Base-by-base conservation (phyloP, 2,888 invertebrate species). In the Trissolcus brochymenae region DNA sequence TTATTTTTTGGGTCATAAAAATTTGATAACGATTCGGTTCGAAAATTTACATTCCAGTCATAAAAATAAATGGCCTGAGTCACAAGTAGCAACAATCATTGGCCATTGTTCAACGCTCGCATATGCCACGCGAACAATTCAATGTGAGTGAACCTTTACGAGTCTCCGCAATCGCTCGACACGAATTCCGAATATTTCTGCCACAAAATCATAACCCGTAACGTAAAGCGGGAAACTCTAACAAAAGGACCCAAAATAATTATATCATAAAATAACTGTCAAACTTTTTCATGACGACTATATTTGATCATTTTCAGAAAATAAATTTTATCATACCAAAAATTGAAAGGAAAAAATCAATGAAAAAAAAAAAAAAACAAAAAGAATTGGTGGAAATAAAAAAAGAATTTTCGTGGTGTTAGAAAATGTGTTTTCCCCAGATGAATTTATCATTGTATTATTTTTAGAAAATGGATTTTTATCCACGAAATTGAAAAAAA, bases 71-170 rank as follows among this genome's bases (percentile, higher is more conserved):
- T 35, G 35, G 29, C 29, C 60, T 60, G 70, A 59, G 68, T 51
- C 59, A 59, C 75, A 59, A 65, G 65, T 71, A 66, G 61, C 70
- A 66, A 71, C 71, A 64, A 76, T 76, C 76, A 66, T 70, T 71
- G 65, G 70, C 76, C 41, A 76, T 76, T 70, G 70, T 76, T 70
- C 65, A 55, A 65, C 21, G 50, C 65, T 49, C 59, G 51, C 66
- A 61, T 61, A 56, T 29, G 50, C 59, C 55, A 66, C 55, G 51
- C 60, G 41, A 16, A 55, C 59, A 25, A 50, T 51, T 29, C 60
- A 68, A 68, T 75, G 59, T 57, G 60, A 76, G n/a, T 65, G 70
- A 70, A 68, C 68, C 60, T 64, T 55, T 60, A 51, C 57, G 70
- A 62, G 59, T 62, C 68, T 75, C 64, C 51, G 35, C 35, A 35